Evolutionary conservation across 2,113 vertebrate genomes (phyloP), one percentile per base, ranked within the genome.

Genomic region (Larimichthys crocea): DNA sequence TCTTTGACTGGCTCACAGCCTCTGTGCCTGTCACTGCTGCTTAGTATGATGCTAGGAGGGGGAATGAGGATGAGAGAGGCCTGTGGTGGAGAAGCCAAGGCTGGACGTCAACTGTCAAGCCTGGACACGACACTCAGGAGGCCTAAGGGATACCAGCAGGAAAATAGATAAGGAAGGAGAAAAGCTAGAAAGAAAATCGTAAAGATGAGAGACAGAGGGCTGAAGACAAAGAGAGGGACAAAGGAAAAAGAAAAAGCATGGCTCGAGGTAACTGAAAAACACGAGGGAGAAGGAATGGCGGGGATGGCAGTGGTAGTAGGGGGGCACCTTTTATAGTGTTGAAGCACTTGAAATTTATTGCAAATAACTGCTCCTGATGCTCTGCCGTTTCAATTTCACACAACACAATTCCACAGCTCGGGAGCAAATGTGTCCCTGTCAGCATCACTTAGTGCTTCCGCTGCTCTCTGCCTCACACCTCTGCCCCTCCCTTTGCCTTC

Each of bases 341-440:
- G 80, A 79, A 88, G 83, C 86, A 67, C 80, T 89, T 92, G 88
- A 94, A 94, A 94, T 94, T 82, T 93, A 95, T 94, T 93, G 91
- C 92, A 93, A 94, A 94, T 94, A 94, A 95, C 92, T 86, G 90
- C 88, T 93, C 85, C 92, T 92, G 93, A 94, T 95, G 89, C 91
- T 82, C 84, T 62, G 83, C 94, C 90, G 91, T 92, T 94, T 94
- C 95, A 93, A 94, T 94, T 95, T 95, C 93, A 93, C 95, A 95
- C 92, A 94, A 93, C 91, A 92, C 93, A 93, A 92, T 92, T 92
- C 93, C 93, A 92, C 92, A 93, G 86, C 89, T 91, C 91, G 87
- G 85, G 82, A 93, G 93, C 88, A 91, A 95, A 94, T 93, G 92
- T 93, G 92, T 94, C 92, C 91, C 90, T 91, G 94, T 94, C 94